Evolutionary conservation across 2,888 invertebrate species (phyloP).

Genomic region (Spilosoma lubricipeda): DNA sequence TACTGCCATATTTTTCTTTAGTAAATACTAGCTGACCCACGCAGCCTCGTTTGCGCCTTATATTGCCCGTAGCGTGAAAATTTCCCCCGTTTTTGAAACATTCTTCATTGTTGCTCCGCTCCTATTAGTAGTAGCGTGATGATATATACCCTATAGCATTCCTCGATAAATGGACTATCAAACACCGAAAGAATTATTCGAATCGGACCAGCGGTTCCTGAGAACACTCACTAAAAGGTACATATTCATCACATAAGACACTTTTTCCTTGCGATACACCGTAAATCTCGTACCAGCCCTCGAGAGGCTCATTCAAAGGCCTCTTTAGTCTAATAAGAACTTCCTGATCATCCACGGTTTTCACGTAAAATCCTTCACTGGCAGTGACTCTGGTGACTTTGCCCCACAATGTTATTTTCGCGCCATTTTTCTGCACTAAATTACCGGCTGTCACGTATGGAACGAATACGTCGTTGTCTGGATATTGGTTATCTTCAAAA

Average conservation of each 20-base stretch:
- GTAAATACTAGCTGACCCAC: too few species aligned
- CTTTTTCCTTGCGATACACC: conserved; percentile 80
- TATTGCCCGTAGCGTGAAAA: too few species aligned
- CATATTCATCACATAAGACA: conserved; percentile 79
- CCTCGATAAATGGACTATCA: too few species aligned
- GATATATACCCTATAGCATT: too few species aligned
- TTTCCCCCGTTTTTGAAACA: too few species aligned
- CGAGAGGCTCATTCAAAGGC: conserved; percentile 75
- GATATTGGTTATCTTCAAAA: conserved; percentile 80
- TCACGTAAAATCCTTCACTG: conserved; percentile 78
- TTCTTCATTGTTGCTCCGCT: too few species aligned
- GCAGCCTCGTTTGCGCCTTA: too few species aligned
- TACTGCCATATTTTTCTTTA: too few species aligned
- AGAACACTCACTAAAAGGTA: conserved; percentile 72
- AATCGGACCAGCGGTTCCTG: too few species aligned
- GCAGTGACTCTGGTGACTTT: conserved; percentile 79
- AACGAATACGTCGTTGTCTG: conserved; percentile 81
- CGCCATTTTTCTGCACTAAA: conserved; percentile 78
- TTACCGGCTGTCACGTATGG: conserved; percentile 82
- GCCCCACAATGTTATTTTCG: conserved; percentile 81
- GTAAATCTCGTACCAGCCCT: conserved; percentile 82
- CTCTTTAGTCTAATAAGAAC: conserved; percentile 73
- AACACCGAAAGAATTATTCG: too few species aligned
- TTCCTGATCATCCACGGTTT: conserved; percentile 82
- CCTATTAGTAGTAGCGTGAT: too few species aligned